Evolutionary conservation across 2,113 vertebrate genomes (phyloP).

Genomic region (Amia ocellicauda): DNA sequence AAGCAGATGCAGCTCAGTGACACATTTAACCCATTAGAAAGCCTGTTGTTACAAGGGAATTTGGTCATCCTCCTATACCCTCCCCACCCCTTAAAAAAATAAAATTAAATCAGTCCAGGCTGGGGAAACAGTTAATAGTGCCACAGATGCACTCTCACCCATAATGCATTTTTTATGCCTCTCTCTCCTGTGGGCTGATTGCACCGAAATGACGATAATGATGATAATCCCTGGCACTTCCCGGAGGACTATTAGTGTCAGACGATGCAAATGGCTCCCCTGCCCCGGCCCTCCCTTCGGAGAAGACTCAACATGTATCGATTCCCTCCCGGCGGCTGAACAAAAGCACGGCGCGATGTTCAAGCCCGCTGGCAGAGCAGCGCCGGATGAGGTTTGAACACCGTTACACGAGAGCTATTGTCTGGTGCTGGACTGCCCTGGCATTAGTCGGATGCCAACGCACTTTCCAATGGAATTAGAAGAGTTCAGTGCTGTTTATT

Average conservation of each 20-base stretch:
- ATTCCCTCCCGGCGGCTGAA: not conserved
- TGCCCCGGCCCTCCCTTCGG: too few species aligned
- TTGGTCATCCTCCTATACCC: too few species aligned
- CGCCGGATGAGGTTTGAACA: constrained; percentile 15
- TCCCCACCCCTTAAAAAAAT: too few species aligned
- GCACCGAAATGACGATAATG: not conserved
- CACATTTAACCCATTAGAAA: too few species aligned
- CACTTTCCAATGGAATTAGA: too few species aligned
- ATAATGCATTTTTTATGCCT: not conserved
- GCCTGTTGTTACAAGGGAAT: too few species aligned
- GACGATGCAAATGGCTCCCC: not conserved
- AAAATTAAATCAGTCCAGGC: too few species aligned
- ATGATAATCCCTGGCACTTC: not conserved
- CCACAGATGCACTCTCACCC: too few species aligned
- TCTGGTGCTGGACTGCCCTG: not conserved
- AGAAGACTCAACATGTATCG: constrained; percentile 2
- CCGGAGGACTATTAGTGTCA: not conserved
- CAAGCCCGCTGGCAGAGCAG: not conserved
- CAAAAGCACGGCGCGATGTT: not conserved
- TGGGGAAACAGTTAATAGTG: too few species aligned
- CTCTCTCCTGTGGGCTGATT: not conserved
- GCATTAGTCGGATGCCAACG: too few species aligned
- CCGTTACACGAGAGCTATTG: constrained; percentile 2
- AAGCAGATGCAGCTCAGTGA: too few species aligned
- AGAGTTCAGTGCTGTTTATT: too few species aligned